Conservation (phyloP, 1,140 invertebrate genomes). For the Matsumurasca onukii region DNA sequence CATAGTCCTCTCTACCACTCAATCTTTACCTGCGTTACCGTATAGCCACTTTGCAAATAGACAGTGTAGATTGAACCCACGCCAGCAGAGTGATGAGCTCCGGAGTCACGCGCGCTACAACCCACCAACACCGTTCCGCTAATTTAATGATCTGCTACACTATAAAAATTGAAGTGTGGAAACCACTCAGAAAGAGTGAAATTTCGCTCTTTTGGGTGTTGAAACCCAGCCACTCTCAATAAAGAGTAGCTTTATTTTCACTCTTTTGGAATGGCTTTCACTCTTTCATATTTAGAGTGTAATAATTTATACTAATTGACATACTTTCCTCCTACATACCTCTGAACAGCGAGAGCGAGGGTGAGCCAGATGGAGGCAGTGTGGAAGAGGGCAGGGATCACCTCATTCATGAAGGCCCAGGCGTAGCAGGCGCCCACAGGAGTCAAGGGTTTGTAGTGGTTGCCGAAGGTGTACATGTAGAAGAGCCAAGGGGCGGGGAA, state of each 20-base stretch:
- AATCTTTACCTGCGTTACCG: too few species aligned
- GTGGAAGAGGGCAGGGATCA: slow-evolving; percentile 86
- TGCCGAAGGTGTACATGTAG: slow-evolving; percentile 88
- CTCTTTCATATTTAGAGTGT: neutral
- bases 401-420: slow-evolving; percentile 78
- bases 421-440: slow-evolving; percentile 74
- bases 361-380: slow-evolving; percentile 92
- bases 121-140: too few species aligned
- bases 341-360: slow-evolving; percentile 80
- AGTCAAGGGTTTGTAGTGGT: slow-evolving; percentile 74
- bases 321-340: slow-evolving; percentile 49
- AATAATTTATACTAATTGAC: neutral
- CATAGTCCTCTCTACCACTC: too few species aligned
- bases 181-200: neutral
- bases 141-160: too few species aligned
- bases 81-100: too few species aligned
- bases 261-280: neutral
- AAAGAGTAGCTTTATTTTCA: neutral
- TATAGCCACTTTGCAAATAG: too few species aligned
- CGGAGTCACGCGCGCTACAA: too few species aligned
- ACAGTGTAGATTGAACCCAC: too few species aligned
- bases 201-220: neutral
- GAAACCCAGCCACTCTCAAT: neutral
- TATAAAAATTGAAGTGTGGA: too few species aligned
- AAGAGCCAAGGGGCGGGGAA: slow-evolving; percentile 84